Evolutionary conservation across 2,888 invertebrate species (phyloP).

Genomic region (Dryomyza anilis): DNA sequence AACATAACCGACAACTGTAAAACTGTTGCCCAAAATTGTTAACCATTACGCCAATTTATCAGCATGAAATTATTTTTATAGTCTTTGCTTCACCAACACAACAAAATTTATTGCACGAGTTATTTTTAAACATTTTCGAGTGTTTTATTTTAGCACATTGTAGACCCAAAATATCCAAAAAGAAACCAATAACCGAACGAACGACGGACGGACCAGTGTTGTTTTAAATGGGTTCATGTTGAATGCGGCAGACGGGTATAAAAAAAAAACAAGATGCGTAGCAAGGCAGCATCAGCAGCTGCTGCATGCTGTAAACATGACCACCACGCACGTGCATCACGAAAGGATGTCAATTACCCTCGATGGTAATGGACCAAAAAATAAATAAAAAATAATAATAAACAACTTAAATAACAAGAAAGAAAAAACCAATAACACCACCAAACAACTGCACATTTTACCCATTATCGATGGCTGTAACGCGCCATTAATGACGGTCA

Average conservation of each 20-base stretch:
- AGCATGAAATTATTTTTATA: too few relatives aligned
- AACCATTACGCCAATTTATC: too few relatives aligned
- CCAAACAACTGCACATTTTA: neutral
- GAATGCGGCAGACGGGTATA: neutral
- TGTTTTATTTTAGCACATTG: neutral
- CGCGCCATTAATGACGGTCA: too few relatives aligned
- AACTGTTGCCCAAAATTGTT: too few relatives aligned
- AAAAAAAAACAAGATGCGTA: neutral
- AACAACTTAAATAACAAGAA: neutral
- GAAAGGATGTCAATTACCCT: constrained; percentile 5
- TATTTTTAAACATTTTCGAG: neutral
- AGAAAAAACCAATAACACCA: neutral
- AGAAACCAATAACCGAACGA: too few relatives aligned
- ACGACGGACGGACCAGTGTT: too few relatives aligned
- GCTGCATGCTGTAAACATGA: neutral
- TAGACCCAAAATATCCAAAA: too few relatives aligned
- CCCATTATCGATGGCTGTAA: neutral
- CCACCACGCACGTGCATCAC: neutral
- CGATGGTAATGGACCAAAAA: neutral
- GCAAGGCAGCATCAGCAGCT: neutral
- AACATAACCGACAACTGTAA: too few relatives aligned
- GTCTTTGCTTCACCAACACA: too few relatives aligned
- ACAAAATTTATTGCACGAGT: neutral
- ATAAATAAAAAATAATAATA: neutral
- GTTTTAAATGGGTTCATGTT: neutral